Conservation (phyloP, 2,797 vertebrate genomes). For the Cyclura pinguis region DNA sequence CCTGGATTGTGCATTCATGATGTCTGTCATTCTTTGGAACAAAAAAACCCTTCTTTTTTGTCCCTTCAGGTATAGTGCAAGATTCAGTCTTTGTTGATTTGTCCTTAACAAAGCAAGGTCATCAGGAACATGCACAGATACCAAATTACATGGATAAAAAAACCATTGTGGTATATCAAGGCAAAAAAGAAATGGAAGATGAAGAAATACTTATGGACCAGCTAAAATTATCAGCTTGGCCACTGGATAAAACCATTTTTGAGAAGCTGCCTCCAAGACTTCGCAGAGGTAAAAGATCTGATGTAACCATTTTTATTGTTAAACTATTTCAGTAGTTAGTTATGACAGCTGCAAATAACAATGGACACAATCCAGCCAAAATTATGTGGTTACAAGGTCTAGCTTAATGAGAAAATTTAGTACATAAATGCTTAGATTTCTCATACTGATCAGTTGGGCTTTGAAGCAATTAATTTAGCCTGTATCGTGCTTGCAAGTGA, state of each 20-base stretch:
- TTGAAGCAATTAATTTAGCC: not conserved
- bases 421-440: not conserved
- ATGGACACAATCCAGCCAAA: not conserved
- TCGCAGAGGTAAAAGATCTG: slow-evolving; percentile 80
- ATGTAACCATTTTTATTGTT: not conserved
- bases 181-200: slow-evolving; percentile 71
- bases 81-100: slow-evolving; percentile 65
- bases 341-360: not conserved
- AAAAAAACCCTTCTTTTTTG: slow-evolving; percentile 15
- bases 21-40: not conserved
- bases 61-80: slow-evolving; percentile 83
- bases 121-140: slow-evolving; percentile 40
- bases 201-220: slow-evolving; percentile 70
- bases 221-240: slow-evolving; percentile 79
- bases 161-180: slow-evolving; percentile 13
- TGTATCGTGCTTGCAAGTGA: not conserved
- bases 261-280: slow-evolving; percentile 82
- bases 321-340: not conserved
- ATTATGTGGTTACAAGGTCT: not conserved
- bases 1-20: not conserved
- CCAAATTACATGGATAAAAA: slow-evolving; percentile 33
- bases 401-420: not conserved
- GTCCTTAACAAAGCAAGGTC: slow-evolving; percentile 54
- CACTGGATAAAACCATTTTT: slow-evolving; percentile 84
- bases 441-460: not conserved